These are phyloP conservation scores for Enteromius argenteus DNA, from an alignment of 2,797 vertebrate genomes.

Conservation along the genomic window DNA sequence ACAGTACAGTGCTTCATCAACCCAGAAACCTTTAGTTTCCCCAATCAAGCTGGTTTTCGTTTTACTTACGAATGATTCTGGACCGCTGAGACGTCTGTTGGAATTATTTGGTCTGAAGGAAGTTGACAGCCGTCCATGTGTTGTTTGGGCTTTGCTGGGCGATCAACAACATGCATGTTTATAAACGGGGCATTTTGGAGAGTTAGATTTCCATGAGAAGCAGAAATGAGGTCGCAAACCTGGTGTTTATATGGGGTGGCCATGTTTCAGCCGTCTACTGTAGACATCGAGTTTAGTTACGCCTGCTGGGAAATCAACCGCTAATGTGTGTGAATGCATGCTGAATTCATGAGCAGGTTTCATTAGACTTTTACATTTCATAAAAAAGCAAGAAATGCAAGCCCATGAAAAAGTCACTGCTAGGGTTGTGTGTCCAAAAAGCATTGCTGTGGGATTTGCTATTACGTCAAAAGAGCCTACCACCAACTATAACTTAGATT, in stretches of 20 bases:
- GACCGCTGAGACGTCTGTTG: neutral
- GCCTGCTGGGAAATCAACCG: constrained; percentile 38
- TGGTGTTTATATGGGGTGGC: constrained; percentile 21
- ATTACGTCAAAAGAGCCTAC: neutral
- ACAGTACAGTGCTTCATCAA: constrained; percentile 36
- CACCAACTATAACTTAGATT: neutral
- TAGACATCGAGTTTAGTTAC: constrained; percentile 35
- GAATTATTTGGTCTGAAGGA: constrained; percentile 42
- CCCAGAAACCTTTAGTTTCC: constrained; percentile 39
- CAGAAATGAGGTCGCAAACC: constrained; percentile 6
- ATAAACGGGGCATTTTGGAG: constrained; percentile 10
- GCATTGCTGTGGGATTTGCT: neutral
- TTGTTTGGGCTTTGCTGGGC: constrained; percentile 28
- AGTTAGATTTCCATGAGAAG: constrained; percentile 10
- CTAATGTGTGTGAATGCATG: constrained; percentile 15
- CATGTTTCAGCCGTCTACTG: constrained; percentile 10
- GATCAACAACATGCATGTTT: constrained; percentile 35
- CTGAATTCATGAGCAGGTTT: neutral
- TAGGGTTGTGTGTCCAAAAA: neutral
- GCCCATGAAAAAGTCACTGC: neutral
- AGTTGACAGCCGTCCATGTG: constrained; percentile 34
- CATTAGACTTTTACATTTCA: neutral
- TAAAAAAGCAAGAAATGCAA: neutral
- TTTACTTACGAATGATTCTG: constrained; percentile 15
- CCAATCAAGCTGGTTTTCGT: constrained; percentile 14